Evolutionary conservation across 2,113 vertebrate genomes (phyloP), one percentile per base, ranked within the genome.

Genomic region (Tetraodon nigroviridis): DNA sequence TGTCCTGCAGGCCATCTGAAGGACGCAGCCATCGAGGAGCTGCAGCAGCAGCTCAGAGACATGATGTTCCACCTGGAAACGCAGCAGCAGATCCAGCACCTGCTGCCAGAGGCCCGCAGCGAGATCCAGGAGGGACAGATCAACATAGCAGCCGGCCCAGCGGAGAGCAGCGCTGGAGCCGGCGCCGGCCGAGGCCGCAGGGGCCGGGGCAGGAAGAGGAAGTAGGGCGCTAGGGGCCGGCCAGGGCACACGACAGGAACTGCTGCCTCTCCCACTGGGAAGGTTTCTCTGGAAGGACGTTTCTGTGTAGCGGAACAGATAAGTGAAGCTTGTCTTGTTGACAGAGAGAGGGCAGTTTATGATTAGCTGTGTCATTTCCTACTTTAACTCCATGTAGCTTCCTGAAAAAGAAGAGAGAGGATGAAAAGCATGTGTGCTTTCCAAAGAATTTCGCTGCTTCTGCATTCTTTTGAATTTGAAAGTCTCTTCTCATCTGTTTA

Each of bases 51-150:
- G 89, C 86, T 99, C 68, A 88, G 96, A 0, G 97, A 98, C 14
- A 91, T 99, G 81, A 98, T 98, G 96, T 98, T 99, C 84, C 95
- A 97, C 81, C 82, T 99, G 84, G 95, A 98, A 72, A 85, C 96
- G 0, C 95, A 97, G 81, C 93, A 96, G 89, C 93, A 96, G 73
- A 97, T 99, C 84, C 92, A 92, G 52, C 92, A 94, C 65, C 91
- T 99, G 58, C 90, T 95, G 0, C 92, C 92, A 0, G 95, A 98
- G 62, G 86, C 94, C 1, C 89, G 96, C 6, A 93, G 91, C 44
- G 95, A 99, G 55, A 96, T 99, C 69, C 96, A 98, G 78, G 97
- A 98, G 48, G 97, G 97, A 47, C 96, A 98, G 78, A 96, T 99
- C 88, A 97, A 96, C 88, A 95, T 98, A 0, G 88, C 88, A 0